Percentiles rank a stretch among this genome's conserved stretches.
Conservation (phyloP, 53 echinoderm and acorn worm genomes). For the Holothuria leucospilota region DNA sequence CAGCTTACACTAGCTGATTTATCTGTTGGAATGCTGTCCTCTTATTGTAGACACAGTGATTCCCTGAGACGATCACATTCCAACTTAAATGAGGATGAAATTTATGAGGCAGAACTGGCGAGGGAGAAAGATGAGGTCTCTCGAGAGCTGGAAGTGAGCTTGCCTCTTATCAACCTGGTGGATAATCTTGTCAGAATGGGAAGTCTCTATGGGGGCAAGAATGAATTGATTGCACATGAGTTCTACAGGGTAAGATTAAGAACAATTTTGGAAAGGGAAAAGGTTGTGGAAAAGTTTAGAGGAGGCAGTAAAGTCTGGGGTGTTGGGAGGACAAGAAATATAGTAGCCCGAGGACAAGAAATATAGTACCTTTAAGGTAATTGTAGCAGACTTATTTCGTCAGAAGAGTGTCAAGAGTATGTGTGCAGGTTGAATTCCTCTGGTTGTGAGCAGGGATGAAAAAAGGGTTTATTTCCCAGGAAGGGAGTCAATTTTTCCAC, state of each 20-base stretch:
- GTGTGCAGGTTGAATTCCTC: too few relatives aligned
- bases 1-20: too few relatives aligned
- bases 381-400: too few relatives aligned
- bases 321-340: too few relatives aligned
- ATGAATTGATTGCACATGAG: conserved; percentile 90
- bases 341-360: too few relatives aligned
- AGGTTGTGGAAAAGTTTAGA: not conserved
- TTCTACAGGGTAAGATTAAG: conserved; percentile 77
- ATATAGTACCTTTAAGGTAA: too few relatives aligned
- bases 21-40: not conserved
- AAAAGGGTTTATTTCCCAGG: too few relatives aligned
- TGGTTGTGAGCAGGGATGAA: too few relatives aligned
- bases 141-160: conserved; percentile 84
- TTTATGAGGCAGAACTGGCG: conserved; percentile 73
- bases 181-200: conserved; percentile 97
- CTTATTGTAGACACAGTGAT: conserved; percentile 51
- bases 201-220: conserved; percentile 91
- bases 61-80: conserved; percentile 61
- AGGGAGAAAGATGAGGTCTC: conserved; percentile 79
- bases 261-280: not conserved
- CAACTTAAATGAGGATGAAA: conserved; percentile 69
- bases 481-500: too few relatives aligned
- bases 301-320: too few relatives aligned
- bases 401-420: too few relatives aligned
- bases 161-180: conserved; percentile 86